Percentiles rank a stretch among this genome's conserved stretches.
phyloP scores from a whole-genome alignment of 2,888 invertebrate species.

The Polietes domitor region DNA sequence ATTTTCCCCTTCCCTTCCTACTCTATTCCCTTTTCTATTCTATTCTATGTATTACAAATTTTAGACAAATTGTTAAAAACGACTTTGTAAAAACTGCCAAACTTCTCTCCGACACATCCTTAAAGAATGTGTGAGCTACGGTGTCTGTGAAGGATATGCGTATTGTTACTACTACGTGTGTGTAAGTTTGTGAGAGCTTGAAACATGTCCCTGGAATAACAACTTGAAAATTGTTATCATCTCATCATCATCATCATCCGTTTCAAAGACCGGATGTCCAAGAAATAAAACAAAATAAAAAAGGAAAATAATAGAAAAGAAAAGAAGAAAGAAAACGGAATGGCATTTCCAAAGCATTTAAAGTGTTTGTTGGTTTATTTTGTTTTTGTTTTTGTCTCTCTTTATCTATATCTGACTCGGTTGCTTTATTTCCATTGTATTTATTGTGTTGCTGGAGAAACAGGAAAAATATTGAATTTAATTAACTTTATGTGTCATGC shows the following conservation, averaged over 20 bases:
- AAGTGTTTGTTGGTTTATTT: constrained; percentile 26
- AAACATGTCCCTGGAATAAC: constrained; percentile 18
- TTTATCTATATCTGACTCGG: not conserved
- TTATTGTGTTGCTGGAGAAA: constrained; percentile 35
- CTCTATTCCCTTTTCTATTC: too few species aligned
- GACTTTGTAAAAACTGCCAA: not conserved
- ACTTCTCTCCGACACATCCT: not conserved
- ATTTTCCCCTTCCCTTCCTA: too few species aligned
- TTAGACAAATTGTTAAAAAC: constrained; percentile 49
- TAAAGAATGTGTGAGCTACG: not conserved
- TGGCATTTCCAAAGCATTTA: constrained; percentile 6
- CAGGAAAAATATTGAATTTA: constrained; percentile 65
- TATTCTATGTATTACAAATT: constrained; percentile 34
- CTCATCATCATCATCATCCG: constrained; percentile 12
- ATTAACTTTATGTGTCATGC: constrained; percentile 65
- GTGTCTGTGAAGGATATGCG: constrained; percentile 8
- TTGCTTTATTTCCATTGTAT: not conserved
- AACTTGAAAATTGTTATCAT: constrained; percentile 47
- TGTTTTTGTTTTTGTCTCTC: not conserved
- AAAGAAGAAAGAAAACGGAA: not conserved
- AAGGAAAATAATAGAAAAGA: not conserved
- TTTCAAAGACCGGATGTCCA: constrained; percentile 52
- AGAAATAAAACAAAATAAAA: constrained; percentile 1
- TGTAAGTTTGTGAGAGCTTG: constrained; percentile 8
- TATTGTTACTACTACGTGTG: too few species aligned